Evolutionary conservation across 35 echinoderm and acorn worm genomes (phyloP).

Genomic region (Apostichopus japonicus): DNA sequence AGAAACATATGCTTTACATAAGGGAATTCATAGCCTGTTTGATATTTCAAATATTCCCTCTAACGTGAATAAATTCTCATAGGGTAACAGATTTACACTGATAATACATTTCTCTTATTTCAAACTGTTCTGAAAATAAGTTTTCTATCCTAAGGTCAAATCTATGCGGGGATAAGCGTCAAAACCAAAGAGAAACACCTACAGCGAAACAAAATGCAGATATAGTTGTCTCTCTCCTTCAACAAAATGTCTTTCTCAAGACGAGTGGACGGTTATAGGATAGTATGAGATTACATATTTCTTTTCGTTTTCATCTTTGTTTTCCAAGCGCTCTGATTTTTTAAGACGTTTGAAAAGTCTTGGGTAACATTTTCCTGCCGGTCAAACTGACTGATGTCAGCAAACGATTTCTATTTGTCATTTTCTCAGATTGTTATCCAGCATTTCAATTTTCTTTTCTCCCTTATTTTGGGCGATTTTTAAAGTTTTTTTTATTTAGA

Average conservation of each 20-base stretch:
- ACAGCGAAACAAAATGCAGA: neutral
- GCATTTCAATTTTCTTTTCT: too few relatives aligned
- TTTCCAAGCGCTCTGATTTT: too few relatives aligned
- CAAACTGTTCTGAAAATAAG: neutral
- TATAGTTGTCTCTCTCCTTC: neutral
- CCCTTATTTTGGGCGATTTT: too few relatives aligned
- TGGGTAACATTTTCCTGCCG: too few relatives aligned
- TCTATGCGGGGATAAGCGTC: neutral
- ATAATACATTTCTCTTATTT: neutral
- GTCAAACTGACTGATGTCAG: too few relatives aligned
- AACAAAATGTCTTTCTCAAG: neutral
- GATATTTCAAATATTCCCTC: neutral
- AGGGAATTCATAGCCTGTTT: neutral
- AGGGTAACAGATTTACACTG: neutral
- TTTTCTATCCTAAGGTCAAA: neutral
- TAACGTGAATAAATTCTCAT: constrained; percentile 1
- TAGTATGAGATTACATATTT: too few relatives aligned
- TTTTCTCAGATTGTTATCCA: too few relatives aligned
- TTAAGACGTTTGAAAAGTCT: too few relatives aligned
- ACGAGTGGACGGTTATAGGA: neutral
- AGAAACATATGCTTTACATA: neutral
- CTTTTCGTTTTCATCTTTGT: too few relatives aligned
- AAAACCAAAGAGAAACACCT: neutral
- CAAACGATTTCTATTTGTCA: too few relatives aligned
- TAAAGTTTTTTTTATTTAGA: too few relatives aligned